These are phyloP conservation scores for Marcusenius ussheri DNA, from an alignment of 2,113 vertebrate genomes.

Conservation along the genomic window DNA sequence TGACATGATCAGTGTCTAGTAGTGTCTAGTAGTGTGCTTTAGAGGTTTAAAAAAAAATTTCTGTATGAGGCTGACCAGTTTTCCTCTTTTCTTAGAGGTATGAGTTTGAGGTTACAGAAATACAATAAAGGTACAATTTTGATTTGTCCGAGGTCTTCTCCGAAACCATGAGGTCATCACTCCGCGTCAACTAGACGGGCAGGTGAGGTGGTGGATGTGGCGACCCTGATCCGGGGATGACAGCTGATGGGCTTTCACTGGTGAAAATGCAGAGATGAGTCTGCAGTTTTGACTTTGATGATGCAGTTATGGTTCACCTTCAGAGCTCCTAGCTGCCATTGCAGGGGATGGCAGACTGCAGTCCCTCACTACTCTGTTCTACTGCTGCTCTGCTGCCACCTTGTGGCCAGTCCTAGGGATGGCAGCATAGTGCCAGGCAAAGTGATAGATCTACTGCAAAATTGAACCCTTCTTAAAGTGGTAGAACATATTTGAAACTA, in stretches of 20 bases:
- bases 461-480: neutral
- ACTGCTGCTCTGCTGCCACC: neutral
- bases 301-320: slow-evolving; percentile 6
- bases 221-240: neutral
- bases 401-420: neutral
- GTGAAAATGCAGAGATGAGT: neutral
- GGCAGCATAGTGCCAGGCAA: neutral
- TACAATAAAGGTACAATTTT: neutral
- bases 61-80: neutral
- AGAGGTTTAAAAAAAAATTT: neutral
- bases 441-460: neutral
- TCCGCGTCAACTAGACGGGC: neutral
- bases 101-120: neutral
- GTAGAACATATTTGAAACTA: neutral
- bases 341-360: neutral
- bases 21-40: neutral
- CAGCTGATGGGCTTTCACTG: neutral
- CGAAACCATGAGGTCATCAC: neutral
- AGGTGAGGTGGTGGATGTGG: neutral
- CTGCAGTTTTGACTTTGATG: slow-evolving; percentile 16
- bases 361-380: neutral
- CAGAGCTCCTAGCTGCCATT: neutral
- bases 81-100: neutral
- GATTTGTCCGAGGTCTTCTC: neutral
- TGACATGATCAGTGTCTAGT: neutral